Conservation (phyloP, 2,888 invertebrate genomes). For the Trachelus tabidus region DNA sequence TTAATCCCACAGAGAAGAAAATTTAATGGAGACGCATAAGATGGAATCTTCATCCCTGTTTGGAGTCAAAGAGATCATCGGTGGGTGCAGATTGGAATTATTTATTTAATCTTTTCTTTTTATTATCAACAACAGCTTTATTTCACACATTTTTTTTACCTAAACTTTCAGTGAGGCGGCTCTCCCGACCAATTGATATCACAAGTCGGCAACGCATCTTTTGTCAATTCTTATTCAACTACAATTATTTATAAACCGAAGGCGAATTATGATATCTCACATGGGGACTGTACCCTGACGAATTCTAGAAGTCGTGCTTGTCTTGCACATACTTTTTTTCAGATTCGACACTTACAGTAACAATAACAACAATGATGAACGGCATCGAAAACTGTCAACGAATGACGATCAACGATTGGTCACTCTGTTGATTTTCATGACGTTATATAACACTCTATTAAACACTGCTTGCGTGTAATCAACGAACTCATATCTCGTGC, state of each 20-base stretch:
- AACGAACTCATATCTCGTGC: neutral
- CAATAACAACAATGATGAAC: conserved; percentile 50
- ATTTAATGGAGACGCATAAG: neutral
- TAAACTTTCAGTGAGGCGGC: neutral
- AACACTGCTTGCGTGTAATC: neutral
- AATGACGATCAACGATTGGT: neutral
- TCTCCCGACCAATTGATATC: neutral
- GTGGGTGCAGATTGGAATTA: neutral
- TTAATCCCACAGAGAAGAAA: neutral
- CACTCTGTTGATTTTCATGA: neutral
- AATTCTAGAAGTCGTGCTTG: neutral
- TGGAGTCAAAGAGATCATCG: neutral
- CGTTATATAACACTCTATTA: neutral
- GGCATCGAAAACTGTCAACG: neutral
- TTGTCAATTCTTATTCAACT: neutral
- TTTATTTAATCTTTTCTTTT: neutral
- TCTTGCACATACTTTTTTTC: neutral
- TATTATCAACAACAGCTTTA: neutral
- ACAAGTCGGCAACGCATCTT: neutral
- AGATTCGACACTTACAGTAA: conserved; percentile 46
- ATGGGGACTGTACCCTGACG: neutral
- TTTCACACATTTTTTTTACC: neutral
- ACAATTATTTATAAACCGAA: neutral
- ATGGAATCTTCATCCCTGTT: neutral
- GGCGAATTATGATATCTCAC: neutral